These are phyloP conservation scores for Drosophila bocki DNA, from an alignment of 1,140 invertebrate species.

Conservation along the genomic window DNA sequence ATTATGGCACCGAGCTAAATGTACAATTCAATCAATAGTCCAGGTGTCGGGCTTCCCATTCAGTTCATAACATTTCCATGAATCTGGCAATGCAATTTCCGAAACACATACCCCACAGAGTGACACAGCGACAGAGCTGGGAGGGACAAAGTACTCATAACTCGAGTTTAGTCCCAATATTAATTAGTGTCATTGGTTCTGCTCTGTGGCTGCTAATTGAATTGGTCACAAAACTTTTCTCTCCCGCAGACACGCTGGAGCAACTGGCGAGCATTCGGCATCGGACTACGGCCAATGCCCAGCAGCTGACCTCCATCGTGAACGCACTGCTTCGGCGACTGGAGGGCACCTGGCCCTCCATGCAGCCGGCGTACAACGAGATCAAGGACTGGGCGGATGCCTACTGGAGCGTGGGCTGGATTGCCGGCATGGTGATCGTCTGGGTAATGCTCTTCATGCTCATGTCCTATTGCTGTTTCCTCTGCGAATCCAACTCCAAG, in stretches of 20 bases:
- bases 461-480: constrained; percentile 85
- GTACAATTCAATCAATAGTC: constrained; percentile 69
- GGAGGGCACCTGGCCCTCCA: constrained; percentile 66
- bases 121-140: not conserved
- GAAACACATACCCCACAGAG: constrained; percentile 10
- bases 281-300: constrained; percentile 79
- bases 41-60: constrained; percentile 25
- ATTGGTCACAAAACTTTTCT: constrained; percentile 43
- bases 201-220: constrained; percentile 57
- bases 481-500: constrained; percentile 86
- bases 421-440: constrained; percentile 68
- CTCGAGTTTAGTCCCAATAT: constrained; percentile 56
- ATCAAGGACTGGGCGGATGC: constrained; percentile 70
- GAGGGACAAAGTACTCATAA: not conserved
- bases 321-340: constrained; percentile 70
- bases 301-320: constrained; percentile 75
- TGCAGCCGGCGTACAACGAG: constrained; percentile 71
- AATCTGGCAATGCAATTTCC: constrained; percentile 42
- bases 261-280: constrained; percentile 78
- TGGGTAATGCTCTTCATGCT: constrained; percentile 82
- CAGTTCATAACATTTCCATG: constrained; percentile 1
- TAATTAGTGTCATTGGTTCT: constrained; percentile 67
- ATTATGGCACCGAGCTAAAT: constrained; percentile 60
- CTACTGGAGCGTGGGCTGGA: constrained; percentile 79
- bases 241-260: constrained; percentile 72